These are phyloP conservation scores for Matsumurasca onukii DNA, from an alignment of 1,140 invertebrate species.

Conservation along the genomic window DNA sequence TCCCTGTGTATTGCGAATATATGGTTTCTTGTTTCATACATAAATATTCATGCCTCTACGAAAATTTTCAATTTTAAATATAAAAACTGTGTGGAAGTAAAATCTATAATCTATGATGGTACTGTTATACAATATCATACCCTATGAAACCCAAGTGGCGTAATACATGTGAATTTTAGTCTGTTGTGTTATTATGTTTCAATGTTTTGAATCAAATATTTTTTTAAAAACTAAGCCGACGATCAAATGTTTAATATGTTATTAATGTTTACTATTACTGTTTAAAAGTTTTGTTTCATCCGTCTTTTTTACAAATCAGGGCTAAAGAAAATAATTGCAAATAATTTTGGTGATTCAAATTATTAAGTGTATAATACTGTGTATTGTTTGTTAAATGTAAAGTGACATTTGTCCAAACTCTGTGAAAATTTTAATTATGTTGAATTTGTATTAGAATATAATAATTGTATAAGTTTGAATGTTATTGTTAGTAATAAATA, in stretches of 20 bases:
- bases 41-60: not conserved
- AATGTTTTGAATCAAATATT: not conserved
- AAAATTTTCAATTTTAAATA: not conserved
- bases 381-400: constrained; percentile 32
- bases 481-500: too few relatives aligned
- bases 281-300: not conserved
- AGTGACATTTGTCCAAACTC: constrained; percentile 23
- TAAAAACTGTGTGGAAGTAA: not conserved
- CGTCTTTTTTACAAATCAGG: not conserved
- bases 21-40: constrained; percentile 10
- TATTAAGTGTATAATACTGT: constrained; percentile 35
- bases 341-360: constrained; percentile 22
- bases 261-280: not conserved
- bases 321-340: not conserved
- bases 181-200: too few relatives aligned
- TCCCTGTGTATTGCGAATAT: constrained; percentile 28
- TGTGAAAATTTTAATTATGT: not conserved
- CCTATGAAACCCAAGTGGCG: constrained; percentile 4
- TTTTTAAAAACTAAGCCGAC: not conserved
- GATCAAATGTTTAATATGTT: not conserved
- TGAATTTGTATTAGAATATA: too few relatives aligned
- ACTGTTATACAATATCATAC: not conserved
- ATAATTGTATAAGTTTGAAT: too few relatives aligned
- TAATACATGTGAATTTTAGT: too few relatives aligned
- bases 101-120: not conserved